These are phyloP conservation scores for Zaprionus inermis DNA, from an alignment of 1,140 invertebrate genomes.

Conservation along the genomic window DNA sequence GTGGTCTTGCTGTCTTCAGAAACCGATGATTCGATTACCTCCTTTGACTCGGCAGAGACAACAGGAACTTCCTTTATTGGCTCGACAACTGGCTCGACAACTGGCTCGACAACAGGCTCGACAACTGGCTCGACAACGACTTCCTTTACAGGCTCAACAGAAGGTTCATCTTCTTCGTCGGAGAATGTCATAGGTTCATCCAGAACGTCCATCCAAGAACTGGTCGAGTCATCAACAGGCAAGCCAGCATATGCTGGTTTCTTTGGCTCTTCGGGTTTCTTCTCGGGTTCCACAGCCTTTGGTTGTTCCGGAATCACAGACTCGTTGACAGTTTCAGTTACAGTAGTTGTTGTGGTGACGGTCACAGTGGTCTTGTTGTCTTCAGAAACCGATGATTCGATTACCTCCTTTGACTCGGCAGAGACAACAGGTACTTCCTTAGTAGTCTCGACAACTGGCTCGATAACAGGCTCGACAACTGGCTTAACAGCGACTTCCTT, in stretches of 20 bases:
- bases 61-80: background rate
- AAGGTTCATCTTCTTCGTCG: conserved; percentile 71
- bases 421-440: background rate
- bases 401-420: background rate
- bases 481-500: conserved; percentile 82
- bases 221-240: conserved; percentile 84
- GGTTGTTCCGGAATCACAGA: conserved; percentile 1
- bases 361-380: conserved; percentile 20
- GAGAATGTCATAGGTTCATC: conserved; percentile 85
- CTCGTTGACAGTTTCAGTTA: conserved; percentile 13
- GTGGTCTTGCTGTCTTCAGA: conserved; percentile 13
- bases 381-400: conserved; percentile 8
- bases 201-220: conserved; percentile 85
- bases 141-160: conserved; percentile 12
- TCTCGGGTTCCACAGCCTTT: background rate
- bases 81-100: no score
- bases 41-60: conserved; percentile 10
- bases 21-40: conserved; percentile 1
- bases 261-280: conserved; percentile 29
- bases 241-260: conserved; percentile 81
- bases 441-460: background rate
- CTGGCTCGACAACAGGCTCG: conserved; percentile 1
- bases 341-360: conserved; percentile 14
- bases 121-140: background rate
- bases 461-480: conserved; percentile 85